These are phyloP conservation scores for Scatophagus argus DNA, from an alignment of 2,113 vertebrate species.

Conservation along the genomic window DNA sequence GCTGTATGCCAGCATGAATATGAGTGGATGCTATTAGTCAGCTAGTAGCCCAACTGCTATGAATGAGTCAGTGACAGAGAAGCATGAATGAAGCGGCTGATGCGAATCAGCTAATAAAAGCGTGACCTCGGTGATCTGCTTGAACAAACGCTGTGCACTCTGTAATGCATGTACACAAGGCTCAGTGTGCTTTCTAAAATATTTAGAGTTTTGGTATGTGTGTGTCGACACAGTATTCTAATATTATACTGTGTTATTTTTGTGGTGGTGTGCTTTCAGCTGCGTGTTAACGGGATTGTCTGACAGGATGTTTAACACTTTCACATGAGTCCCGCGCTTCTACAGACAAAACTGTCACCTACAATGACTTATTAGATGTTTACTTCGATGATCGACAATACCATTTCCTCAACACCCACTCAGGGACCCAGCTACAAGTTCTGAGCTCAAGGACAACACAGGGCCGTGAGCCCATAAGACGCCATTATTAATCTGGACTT, in stretches of 20 bases:
- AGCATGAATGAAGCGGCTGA: conserved; percentile 1
- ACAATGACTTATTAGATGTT: conserved; percentile 30
- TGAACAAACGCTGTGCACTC: neutral
- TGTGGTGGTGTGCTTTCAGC: neutral
- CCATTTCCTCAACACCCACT: conserved; percentile 10
- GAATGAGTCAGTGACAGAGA: neutral
- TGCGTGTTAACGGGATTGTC: neutral
- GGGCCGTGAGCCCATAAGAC: conserved; percentile 2
- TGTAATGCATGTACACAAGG: neutral
- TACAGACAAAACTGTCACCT: conserved; percentile 16
- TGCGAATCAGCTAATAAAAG: neutral
- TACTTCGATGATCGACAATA: conserved; percentile 26
- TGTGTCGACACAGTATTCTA: neutral
- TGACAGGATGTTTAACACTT: neutral
- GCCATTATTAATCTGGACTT: conserved; percentile 28
- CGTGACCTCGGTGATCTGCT: neutral
- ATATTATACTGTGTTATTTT: neutral
- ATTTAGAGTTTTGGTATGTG: neutral
- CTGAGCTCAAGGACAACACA: conserved; percentile 27
- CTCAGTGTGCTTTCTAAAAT: neutral
- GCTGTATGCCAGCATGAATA: neutral
- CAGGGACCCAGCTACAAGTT: conserved; percentile 1
- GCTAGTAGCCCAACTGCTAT: neutral
- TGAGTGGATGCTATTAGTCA: neutral
- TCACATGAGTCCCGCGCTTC: too few relatives aligned